phyloP scores from a whole-genome alignment of 2,797 vertebrate species.

The Notoglanidium macrostoma region DNA sequence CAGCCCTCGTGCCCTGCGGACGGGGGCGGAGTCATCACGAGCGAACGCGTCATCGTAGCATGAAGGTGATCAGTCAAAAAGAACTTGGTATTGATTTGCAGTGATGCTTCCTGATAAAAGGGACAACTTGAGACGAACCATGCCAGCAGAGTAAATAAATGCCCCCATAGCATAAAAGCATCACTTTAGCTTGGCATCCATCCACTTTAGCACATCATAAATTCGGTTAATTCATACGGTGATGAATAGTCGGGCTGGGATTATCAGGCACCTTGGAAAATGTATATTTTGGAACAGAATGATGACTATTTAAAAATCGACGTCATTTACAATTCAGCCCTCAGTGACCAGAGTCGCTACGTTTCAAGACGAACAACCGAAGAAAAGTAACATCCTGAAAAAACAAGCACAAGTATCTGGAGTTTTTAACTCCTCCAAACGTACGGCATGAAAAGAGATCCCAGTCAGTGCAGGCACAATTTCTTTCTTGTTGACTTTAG shows the following conservation, averaged over 20 bases:
- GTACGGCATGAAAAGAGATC: not conserved
- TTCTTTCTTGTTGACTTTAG: not conserved
- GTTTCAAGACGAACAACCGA: not conserved
- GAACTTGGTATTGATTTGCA: not conserved
- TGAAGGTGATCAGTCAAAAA: not conserved
- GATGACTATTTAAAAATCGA: not conserved
- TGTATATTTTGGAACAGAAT: not conserved
- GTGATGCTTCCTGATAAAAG: not conserved
- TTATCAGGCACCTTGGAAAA: not conserved
- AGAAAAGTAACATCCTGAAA: not conserved
- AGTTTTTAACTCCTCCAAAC: not conserved
- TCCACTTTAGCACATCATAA: not conserved
- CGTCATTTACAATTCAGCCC: not conserved
- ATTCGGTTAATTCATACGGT: not conserved
- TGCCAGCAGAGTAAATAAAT: not conserved
- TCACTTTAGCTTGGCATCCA: not conserved
- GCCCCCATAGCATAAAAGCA: not conserved
- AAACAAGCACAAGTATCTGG: not conserved
- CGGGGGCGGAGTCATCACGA: not conserved
- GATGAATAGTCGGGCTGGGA: not conserved
- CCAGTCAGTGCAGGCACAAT: not conserved
- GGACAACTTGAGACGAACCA: not conserved
- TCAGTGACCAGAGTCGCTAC: not conserved
- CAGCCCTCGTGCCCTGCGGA: not conserved
- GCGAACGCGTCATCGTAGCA: not conserved